These are phyloP conservation scores for Macquaria ambigua DNA, from an alignment of 2,113 vertebrate genomes.

Conservation along the genomic window DNA sequence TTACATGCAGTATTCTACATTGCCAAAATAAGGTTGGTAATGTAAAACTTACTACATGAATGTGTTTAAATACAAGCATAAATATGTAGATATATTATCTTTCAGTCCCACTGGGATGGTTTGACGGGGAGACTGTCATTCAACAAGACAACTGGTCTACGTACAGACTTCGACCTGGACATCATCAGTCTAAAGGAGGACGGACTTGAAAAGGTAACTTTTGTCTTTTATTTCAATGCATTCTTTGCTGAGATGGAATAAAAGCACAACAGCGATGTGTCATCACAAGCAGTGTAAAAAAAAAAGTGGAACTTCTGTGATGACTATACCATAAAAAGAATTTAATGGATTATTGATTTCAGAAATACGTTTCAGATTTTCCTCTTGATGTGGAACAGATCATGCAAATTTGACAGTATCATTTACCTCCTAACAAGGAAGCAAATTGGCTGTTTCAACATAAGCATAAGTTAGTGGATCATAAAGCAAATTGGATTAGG, in stretches of 20 bases:
- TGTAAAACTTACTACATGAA: background rate
- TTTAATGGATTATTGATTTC: constrained; percentile 32
- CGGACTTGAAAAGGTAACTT: constrained; percentile 94
- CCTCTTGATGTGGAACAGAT: constrained; percentile 53
- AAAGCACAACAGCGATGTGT: background rate
- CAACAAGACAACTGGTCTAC: constrained; percentile 94
- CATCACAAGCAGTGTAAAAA: background rate
- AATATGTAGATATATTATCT: constrained; percentile 28
- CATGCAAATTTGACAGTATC: constrained; percentile 74
- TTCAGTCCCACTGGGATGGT: constrained; percentile 98
- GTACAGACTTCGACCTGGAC: constrained; percentile 98
- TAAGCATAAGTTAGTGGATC: constrained; percentile 83
- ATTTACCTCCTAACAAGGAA: constrained; percentile 85
- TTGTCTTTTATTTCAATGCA: background rate
- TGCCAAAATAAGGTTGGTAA: background rate
- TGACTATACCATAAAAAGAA: constrained; percentile 2
- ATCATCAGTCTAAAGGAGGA: constrained; percentile 98
- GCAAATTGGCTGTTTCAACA: constrained; percentile 82
- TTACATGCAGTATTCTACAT: background rate
- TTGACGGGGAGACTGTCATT: constrained; percentile 96
- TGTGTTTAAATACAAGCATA: constrained; percentile 11
- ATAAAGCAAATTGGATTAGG: constrained; percentile 87
- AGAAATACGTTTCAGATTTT: constrained; percentile 44
- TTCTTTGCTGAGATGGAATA: background rate
- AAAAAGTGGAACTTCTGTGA: background rate